Evolutionary conservation across 2,113 vertebrate species (phyloP).

Genomic region (Myrmophylax atrothorax): DNA sequence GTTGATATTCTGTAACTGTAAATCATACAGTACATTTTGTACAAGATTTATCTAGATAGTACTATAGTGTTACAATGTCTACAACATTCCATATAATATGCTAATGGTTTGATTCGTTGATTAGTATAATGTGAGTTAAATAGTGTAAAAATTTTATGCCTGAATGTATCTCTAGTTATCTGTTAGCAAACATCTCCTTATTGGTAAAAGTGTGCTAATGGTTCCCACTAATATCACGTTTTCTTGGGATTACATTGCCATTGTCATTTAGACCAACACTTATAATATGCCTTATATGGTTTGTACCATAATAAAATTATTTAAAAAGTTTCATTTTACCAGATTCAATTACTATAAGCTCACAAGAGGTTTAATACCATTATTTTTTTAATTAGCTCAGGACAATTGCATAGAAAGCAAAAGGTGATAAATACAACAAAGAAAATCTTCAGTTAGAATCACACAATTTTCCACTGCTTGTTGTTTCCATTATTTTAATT

Average conservation of each 20-base stretch:
- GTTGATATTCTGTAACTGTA: background rate
- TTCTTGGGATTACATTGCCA: background rate
- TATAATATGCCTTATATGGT: background rate
- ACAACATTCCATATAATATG: background rate
- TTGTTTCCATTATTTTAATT: background rate
- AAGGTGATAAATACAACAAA: background rate
- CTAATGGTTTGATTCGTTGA: background rate
- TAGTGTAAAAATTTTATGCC: background rate
- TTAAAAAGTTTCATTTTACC: background rate
- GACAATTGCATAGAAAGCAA: background rate
- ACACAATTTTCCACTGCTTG: background rate
- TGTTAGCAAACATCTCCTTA: background rate
- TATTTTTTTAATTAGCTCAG: background rate
- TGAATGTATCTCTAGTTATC: background rate
- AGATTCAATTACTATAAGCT: constrained; percentile 1
- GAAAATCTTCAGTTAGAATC: background rate
- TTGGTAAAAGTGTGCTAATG: background rate
- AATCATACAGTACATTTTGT: background rate
- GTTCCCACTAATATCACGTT: background rate
- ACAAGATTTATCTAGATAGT: background rate
- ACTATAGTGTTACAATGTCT: background rate
- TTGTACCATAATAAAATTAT: background rate
- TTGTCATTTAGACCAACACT: background rate
- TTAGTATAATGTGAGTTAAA: background rate
- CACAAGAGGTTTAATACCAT: background rate